A percentile compares a stretch with the other conserved stretches of the same genome.
These are phyloP conservation scores for Clarias batrachus DNA, from an alignment of 2,113 vertebrate species.

Conservation along the genomic window DNA sequence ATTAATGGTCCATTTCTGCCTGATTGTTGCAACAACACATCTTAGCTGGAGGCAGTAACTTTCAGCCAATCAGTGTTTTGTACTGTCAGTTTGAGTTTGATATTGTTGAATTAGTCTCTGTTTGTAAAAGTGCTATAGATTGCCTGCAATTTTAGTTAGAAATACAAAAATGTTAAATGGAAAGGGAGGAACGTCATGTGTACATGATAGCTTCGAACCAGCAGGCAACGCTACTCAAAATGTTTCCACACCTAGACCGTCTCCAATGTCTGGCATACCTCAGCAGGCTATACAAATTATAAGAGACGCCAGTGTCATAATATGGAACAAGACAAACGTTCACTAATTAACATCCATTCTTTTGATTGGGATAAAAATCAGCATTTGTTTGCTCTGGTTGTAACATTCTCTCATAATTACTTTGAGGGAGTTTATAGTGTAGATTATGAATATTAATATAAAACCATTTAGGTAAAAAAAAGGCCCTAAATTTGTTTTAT, in stretches of 20 bases:
- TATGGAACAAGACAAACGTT: not conserved
- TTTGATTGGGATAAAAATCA: conserved; percentile 37
- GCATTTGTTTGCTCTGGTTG: conserved; percentile 41
- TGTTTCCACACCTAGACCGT: not conserved
- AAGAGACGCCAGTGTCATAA: not conserved
- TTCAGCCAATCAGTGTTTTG: not conserved
- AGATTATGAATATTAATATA: conserved; percentile 23
- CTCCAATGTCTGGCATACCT: not conserved
- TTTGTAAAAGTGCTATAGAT: not conserved
- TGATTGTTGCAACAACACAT: not conserved
- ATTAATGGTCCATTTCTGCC: not conserved
- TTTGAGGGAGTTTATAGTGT: conserved; percentile 30
- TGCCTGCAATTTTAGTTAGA: not conserved
- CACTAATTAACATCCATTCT: conserved; percentile 6
- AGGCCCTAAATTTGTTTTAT: too few species aligned
- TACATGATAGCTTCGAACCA: not conserved
- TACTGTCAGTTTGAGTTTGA: not conserved
- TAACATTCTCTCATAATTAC: conserved; percentile 38
- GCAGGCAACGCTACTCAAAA: not conserved
- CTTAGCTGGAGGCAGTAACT: not conserved
- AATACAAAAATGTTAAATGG: not conserved
- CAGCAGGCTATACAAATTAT: not conserved
- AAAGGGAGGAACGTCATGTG: not conserved
- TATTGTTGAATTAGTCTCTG: not conserved
- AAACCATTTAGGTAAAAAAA: conserved; percentile 55